These are phyloP conservation scores for Atrina japonica DNA, from an alignment of 2,888 invertebrate genomes.

Conservation along the genomic window DNA sequence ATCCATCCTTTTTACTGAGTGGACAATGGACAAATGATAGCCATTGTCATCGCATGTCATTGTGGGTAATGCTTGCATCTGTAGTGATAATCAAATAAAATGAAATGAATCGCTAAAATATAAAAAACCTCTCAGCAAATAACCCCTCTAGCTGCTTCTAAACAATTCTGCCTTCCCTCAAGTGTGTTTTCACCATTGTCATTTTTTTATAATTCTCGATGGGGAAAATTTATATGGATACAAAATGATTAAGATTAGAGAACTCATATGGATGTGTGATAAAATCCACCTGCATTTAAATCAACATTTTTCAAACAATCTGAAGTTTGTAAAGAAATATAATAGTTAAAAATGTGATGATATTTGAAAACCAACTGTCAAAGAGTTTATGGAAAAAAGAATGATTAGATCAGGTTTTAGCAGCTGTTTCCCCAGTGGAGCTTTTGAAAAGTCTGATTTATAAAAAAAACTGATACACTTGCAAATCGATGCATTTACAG, in stretches of 20 bases:
- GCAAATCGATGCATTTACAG: too few species aligned
- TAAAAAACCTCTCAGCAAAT: constrained; percentile 13
- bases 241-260: constrained; percentile 21
- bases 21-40: constrained; percentile 9
- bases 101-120: constrained; percentile 21
- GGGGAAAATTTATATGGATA: constrained; percentile 22
- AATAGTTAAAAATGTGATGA: constrained; percentile 19
- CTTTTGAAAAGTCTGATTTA: too few species aligned
- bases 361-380: constrained; percentile 19
- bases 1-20: constrained; percentile 10
- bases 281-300: constrained; percentile 37
- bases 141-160: constrained; percentile 1
- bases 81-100: constrained; percentile 27
- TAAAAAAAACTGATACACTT: too few species aligned
- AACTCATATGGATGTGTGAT: constrained; percentile 18
- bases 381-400: too few species aligned
- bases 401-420: too few species aligned
- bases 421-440: too few species aligned
- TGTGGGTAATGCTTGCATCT: constrained; percentile 25
- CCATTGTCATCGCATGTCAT: constrained; percentile 24
- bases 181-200: background rate
- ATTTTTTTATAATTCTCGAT: constrained; percentile 24
- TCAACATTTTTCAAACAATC: constrained; percentile 20
- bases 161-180: too few species aligned
- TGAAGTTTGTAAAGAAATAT: constrained; percentile 16